Evolutionary conservation across 1,140 invertebrate species (phyloP).

Genomic region (Temnothorax curvispinosus): DNA sequence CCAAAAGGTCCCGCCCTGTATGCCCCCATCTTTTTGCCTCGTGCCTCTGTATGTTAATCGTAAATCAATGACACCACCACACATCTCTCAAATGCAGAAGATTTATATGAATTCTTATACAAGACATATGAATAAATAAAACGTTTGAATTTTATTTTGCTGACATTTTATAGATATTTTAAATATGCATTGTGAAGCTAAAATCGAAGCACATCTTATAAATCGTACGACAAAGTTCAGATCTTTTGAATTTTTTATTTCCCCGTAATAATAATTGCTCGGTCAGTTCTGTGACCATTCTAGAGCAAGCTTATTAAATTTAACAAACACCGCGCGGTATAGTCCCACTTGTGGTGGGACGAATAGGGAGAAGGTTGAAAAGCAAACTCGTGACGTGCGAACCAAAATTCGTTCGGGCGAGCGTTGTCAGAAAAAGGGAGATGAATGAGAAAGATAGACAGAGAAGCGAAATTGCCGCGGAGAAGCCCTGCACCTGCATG

Average conservation of each 20-base stretch:
- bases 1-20: neutral
- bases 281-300: neutral
- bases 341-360: neutral
- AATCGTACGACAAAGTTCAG: neutral
- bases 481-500: constrained; percentile 74
- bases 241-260: neutral
- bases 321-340: neutral
- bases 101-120: neutral
- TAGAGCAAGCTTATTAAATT: constrained; percentile 15
- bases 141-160: neutral
- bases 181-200: neutral
- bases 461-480: constrained; percentile 58
- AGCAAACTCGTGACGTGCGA: constrained; percentile 1
- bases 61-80: constrained; percentile 15
- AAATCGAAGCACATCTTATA: neutral
- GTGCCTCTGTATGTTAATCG: constrained; percentile 20
- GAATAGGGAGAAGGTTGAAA: neutral
- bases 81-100: neutral
- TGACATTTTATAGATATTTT: neutral
- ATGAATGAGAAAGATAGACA: neutral
- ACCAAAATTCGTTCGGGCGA: constrained; percentile 6
- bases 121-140: constrained; percentile 2
- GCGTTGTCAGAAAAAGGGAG: constrained; percentile 17
- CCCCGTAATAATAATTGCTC: neutral
- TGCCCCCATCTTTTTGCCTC: constrained; percentile 15